A percentile compares a stretch with the other conserved stretches of the same genome.
phyloP scores from a whole-genome alignment of 2,797 vertebrate genomes.

The Miichthys miiuy region DNA sequence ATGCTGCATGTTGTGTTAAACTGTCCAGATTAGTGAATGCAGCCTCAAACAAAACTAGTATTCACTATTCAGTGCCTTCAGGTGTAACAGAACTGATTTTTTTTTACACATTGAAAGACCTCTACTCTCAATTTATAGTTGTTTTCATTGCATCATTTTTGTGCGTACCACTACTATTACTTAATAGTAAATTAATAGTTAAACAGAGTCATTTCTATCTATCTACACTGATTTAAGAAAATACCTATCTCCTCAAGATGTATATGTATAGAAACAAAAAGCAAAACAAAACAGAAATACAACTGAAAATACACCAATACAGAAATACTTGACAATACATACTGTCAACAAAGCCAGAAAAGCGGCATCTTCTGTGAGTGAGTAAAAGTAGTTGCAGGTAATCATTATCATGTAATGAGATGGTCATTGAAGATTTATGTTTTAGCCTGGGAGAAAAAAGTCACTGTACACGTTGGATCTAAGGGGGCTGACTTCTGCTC shows the following conservation, averaged over 20 bases:
- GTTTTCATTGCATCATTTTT: neutral
- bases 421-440: conserved; percentile 54
- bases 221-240: neutral
- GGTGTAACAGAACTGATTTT: conserved; percentile 5
- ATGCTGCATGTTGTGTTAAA: conserved; percentile 14
- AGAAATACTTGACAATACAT: too few relatives aligned
- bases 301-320: neutral
- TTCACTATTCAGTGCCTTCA: conserved; percentile 26
- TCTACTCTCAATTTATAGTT: neutral
- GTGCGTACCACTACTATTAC: neutral
- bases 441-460: conserved; percentile 8
- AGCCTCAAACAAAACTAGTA: conserved; percentile 29
- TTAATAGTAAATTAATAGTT: too few relatives aligned
- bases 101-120: conserved; percentile 1
- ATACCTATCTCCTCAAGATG: neutral
- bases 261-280: neutral
- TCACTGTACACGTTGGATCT: neutral
- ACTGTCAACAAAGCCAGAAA: neutral
- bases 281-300: neutral
- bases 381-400: conserved; percentile 17
- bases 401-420: conserved; percentile 38
- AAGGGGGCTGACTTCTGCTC: neutral
- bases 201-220: neutral
- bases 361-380: conserved; percentile 1
- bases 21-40: conserved; percentile 29